Conservation (phyloP, 2,797 vertebrate species). For the Sebastolobus alascanus region DNA sequence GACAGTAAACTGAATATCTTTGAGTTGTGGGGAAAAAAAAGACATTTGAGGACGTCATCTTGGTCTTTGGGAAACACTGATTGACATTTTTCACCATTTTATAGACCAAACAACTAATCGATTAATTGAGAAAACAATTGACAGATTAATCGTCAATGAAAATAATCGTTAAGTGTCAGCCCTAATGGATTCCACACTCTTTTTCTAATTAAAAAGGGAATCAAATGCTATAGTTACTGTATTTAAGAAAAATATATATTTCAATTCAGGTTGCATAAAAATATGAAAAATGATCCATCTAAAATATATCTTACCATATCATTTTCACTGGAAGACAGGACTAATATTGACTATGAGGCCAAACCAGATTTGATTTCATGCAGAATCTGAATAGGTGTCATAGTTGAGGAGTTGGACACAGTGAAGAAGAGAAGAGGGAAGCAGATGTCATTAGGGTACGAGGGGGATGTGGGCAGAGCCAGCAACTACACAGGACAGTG, state of each 20-base stretch:
- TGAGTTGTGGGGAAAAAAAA: too few species aligned
- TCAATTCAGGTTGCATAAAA: constrained; percentile 14
- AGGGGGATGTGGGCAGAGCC: constrained; percentile 65
- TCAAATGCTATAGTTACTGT: neutral
- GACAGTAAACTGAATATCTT: too few species aligned
- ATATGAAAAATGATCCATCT: neutral
- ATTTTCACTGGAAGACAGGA: neutral
- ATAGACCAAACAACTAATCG: too few species aligned
- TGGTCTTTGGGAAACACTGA: too few species aligned
- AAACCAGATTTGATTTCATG: constrained; percentile 32
- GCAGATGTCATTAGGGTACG: constrained; percentile 62
- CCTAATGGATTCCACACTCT: neutral
- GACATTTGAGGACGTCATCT: too few species aligned
- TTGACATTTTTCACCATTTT: too few species aligned
- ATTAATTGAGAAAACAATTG: too few species aligned
- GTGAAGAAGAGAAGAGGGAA: constrained; percentile 39
- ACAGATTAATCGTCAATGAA: too few species aligned
- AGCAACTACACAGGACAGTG: constrained; percentile 73
- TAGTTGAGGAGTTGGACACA: constrained; percentile 41
- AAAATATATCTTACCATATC: neutral
- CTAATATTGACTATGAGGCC: constrained; percentile 9
- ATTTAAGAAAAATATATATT: neutral
- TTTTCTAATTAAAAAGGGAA: neutral
- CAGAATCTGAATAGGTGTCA: constrained; percentile 45
- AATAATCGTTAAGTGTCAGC: too few species aligned